Evolutionary conservation across 2,113 vertebrate genomes (phyloP), one percentile per base, ranked within the genome.

Genomic region (Anoura caudifer): DNA sequence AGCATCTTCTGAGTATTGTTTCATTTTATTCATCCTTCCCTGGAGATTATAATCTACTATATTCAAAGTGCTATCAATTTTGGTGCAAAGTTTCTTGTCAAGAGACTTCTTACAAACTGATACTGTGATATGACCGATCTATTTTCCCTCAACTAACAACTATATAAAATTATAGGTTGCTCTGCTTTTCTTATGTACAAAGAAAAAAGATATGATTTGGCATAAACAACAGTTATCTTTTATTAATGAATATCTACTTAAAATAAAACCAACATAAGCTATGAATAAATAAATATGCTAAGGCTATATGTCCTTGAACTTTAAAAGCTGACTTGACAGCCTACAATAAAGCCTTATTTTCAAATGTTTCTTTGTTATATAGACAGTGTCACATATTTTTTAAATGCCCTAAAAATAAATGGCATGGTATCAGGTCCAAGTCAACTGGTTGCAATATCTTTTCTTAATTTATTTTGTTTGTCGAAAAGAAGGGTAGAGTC

Each of bases 241-340:
- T 95, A 97, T 96, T 92, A 97, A 95, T 77, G 41, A 3, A 50
- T 92, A 83, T 10, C n/a, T 47, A 90, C 36, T 97, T 96, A 91
- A 91, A 94, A 70, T 79, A 94, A 95, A 95, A 95, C 41, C 50
- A 95, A 33, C 10, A 47, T 56, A 93, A 83, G 79, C 26, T 36
- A 19, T 84, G 36, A 81, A 84, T 90, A 87, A 89, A 83, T 81
- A 93, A 96, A 76, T 84, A 72, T 61, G 36, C 22, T 31, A 33
- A 91, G 7, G 20, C 10, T 63, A 6, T 45, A 61, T 76, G 52
- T 65, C 79, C 86, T 86, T 96, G 83, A 91, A 86, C 31, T 81
- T 92, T 81, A 95, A 96, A 92, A 93, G 8, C 61, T 86, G 33
- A 10, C 33, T 81, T 90, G 41, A 22, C 8, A 50, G 38, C 19